These are phyloP conservation scores for Pristionchus pacificus DNA, from an alignment of 1,140 invertebrate species.

Conservation along the genomic window DNA sequence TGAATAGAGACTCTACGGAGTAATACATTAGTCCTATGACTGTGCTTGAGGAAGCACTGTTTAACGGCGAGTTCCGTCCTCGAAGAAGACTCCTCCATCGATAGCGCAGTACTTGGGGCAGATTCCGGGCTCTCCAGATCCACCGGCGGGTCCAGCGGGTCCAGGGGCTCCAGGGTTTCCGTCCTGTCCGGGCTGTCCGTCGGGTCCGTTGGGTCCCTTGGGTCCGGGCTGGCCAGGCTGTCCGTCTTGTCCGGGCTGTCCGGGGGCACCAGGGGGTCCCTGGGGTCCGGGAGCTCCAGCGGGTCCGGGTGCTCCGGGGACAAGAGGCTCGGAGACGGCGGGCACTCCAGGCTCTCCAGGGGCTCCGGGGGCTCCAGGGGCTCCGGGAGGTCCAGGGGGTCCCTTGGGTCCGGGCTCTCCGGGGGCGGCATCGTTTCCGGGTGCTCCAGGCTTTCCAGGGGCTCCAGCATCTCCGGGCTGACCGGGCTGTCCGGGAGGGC, in stretches of 20 bases:
- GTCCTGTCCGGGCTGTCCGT: no score
- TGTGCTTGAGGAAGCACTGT: no score
- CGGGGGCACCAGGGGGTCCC: conserved; percentile 32
- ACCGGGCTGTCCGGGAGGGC: no score
- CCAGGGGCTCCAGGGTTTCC: conserved; percentile 30
- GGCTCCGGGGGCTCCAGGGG: conserved; percentile 31
- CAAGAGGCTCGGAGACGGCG: conserved; percentile 26
- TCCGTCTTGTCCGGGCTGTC: conserved; percentile 30
- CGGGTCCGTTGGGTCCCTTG: conserved; percentile 20
- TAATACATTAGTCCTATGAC: no score
- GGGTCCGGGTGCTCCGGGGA: conserved; percentile 31
- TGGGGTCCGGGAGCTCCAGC: conserved; percentile 31
- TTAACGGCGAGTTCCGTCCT: no score
- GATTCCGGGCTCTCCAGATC: conserved; percentile 37
- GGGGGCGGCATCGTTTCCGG: conserved; percentile 27
- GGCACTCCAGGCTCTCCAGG: no score
- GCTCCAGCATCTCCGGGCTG: conserved; percentile 26
- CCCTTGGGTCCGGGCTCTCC: no score
- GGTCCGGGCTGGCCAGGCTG: conserved; percentile 26
- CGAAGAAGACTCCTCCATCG: no score
- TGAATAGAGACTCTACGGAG: no score
- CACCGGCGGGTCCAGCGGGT: no score
- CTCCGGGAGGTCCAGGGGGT: no score
- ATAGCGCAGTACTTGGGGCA: no score
- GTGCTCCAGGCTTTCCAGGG: conserved; percentile 27